Conservation (phyloP, 2,113 vertebrate genomes). For the Epinephelus moara region DNA sequence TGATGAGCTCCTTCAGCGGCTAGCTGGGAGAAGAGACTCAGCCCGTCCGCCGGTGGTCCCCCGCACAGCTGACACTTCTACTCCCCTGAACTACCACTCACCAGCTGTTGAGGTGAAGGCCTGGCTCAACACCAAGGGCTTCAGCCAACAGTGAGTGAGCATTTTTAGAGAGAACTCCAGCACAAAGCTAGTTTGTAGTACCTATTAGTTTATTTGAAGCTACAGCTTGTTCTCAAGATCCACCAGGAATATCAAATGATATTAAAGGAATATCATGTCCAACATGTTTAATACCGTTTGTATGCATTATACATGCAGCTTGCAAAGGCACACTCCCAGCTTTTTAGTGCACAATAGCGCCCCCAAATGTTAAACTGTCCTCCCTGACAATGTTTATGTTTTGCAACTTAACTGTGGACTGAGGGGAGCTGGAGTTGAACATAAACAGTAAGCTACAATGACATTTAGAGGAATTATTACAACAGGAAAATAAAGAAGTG, state of each 20-base stretch:
- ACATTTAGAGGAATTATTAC: neutral
- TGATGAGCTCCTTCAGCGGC: constrained; percentile 81
- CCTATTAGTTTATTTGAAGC: neutral
- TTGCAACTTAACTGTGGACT: neutral
- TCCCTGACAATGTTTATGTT: neutral
- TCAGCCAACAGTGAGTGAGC: constrained; percentile 80
- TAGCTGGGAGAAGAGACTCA: constrained; percentile 70
- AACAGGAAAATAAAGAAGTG: neutral
- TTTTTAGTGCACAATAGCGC: constrained; percentile 7
- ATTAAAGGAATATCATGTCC: neutral
- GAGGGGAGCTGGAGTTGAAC: neutral
- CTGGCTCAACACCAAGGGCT: constrained; percentile 89
- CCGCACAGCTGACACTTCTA: constrained; percentile 64
- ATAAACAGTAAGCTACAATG: neutral
- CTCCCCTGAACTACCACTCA: constrained; percentile 80
- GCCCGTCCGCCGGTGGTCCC: constrained; percentile 53
- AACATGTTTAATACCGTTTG: neutral
- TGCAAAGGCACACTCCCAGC: neutral
- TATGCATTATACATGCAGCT: neutral
- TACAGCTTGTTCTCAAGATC: neutral
- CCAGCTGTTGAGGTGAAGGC: constrained; percentile 79
- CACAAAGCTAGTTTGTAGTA: neutral
- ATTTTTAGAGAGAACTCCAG: neutral
- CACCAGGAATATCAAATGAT: neutral
- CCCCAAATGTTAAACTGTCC: constrained; percentile 27